These are phyloP conservation scores for Tinamus major DNA, from an alignment of 2,797 vertebrate species.

Conservation along the genomic window DNA sequence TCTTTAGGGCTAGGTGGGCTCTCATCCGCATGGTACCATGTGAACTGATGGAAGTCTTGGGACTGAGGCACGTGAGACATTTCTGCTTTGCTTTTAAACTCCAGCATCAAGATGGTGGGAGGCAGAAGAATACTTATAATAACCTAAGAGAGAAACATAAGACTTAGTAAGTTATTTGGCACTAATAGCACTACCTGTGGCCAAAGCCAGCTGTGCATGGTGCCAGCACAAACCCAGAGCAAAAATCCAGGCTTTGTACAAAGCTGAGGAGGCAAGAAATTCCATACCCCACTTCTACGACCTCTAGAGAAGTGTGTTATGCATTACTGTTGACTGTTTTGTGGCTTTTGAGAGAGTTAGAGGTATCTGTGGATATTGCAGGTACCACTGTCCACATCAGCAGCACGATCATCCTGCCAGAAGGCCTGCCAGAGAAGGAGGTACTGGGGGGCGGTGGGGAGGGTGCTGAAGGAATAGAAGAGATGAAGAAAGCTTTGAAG, in stretches of 20 bases:
- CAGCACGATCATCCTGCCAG: background rate
- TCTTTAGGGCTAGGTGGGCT: conserved; percentile 58
- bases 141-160: conserved; percentile 81
- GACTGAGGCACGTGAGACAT: conserved; percentile 97
- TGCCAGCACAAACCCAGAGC: background rate
- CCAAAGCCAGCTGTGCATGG: background rate
- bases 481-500: background rate
- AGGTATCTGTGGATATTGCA: background rate
- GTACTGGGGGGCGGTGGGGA: background rate
- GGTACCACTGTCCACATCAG: background rate
- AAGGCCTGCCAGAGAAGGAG: background rate
- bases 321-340: background rate
- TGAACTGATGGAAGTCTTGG: conserved; percentile 89
- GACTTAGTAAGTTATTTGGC: background rate
- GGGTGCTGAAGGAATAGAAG: background rate
- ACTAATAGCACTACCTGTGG: background rate
- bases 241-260: background rate
- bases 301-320: background rate
- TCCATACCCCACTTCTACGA: background rate
- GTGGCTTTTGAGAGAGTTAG: background rate
- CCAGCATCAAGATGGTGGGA: conserved; percentile 90
- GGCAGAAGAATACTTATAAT: conserved; percentile 93
- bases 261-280: background rate
- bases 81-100: conserved; percentile 97
- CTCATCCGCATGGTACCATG: conserved; percentile 75